Evolutionary conservation across 2,888 invertebrate species (phyloP), one percentile per base, ranked within the genome.

Genomic region (Gerosis bhagava): DNA sequence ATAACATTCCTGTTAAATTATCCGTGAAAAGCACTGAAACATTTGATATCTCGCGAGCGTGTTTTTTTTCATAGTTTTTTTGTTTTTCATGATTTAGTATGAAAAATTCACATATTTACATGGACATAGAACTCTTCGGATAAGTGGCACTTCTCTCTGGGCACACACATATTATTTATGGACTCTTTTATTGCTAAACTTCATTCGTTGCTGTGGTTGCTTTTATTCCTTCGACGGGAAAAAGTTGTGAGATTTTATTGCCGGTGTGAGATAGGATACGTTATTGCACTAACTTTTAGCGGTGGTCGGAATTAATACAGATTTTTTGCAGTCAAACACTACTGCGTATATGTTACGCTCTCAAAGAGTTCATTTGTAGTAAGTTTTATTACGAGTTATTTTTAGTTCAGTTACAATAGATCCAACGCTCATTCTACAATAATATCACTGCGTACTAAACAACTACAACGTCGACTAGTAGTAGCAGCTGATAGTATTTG

Each of bases 231-330:
- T 77, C 74, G 75, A 78, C 77, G 78, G 69, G 83, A 77, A 84
- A 86, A 87, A 87, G 83, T 88, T 86, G 80, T 56, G 69, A 75
- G 81, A 71, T 79, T 87, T 87, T 87, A 87, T 87, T 79, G 70
- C 81, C 83, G 80, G 84, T 83, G 83, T 79, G 87, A 84, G 81
- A 83, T 84, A 83, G 83, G 81, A 83, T 74, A 73, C 83, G 83
- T 84, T 87, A 86, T 86, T 80, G 86, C 82, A 70, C 76, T 73
- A 84, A 86, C 78, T 86, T 83, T 82, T 61, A 72, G 70, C 71
- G 68, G 69, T 71, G 64, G 73, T 60, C 65, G 69, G 71, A 76
- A 83, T 83, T 82, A 83, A 83, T 83, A 83, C 79, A 71, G 73
- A 69, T 71, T 77, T 78, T 79, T 80, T 79, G 77, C n/a, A n/a